Conservation (phyloP, 2,797 vertebrate species). For the Buceros bicornis region DNA sequence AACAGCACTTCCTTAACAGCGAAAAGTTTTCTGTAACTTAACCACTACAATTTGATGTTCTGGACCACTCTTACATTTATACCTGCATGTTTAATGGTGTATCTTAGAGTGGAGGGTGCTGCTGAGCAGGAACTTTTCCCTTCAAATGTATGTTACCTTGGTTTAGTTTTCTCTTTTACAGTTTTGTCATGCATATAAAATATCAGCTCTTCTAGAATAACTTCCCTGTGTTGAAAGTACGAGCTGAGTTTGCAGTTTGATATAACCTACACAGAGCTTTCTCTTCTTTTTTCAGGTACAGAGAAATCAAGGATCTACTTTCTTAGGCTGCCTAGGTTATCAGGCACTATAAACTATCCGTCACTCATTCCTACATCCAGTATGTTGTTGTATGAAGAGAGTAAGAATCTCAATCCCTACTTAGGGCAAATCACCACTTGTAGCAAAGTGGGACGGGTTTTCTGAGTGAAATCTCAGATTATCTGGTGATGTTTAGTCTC, state of each 20-base stretch:
- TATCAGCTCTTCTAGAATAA: not conserved
- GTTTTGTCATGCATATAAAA: not conserved
- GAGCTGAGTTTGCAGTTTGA: not conserved
- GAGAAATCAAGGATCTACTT: not conserved
- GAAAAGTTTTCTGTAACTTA: not conserved
- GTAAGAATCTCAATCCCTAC: not conserved
- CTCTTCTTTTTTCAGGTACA: not conserved
- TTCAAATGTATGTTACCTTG: not conserved
- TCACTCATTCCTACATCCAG: not conserved
- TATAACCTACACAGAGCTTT: not conserved
- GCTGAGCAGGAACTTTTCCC: not conserved
- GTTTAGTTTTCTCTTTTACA: not conserved
- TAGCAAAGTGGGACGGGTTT: not conserved
- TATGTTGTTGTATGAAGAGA: not conserved
- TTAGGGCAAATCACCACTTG: not conserved
- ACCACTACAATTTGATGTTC: not conserved
- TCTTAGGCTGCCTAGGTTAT: not conserved
- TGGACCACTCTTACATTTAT: not conserved
- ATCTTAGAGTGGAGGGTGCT: not conserved
- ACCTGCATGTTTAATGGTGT: not conserved
- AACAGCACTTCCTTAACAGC: not conserved
- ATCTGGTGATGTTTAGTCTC: not conserved
- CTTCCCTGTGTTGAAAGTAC: not conserved
- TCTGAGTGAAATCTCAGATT: not conserved
- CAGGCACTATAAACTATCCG: not conserved